Evolutionary conservation across 2,113 vertebrate genomes (phyloP).

Genomic region (Calyptommatus sinebrachiatus): DNA sequence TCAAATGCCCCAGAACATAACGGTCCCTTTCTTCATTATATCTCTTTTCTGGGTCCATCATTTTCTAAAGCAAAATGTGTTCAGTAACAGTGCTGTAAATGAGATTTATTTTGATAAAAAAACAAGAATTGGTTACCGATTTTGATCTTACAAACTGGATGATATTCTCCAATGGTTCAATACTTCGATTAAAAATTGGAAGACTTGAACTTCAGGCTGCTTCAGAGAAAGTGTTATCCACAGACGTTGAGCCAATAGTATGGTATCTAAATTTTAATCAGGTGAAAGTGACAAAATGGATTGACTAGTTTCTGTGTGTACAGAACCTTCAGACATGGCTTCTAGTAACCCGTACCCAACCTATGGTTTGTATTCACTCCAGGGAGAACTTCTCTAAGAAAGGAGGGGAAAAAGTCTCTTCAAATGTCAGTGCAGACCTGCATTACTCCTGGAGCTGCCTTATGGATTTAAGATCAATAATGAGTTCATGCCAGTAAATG

Average conservation of each 20-base stretch:
- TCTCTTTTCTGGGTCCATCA: not conserved
- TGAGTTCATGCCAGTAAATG: too few relatives aligned
- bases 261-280: not conserved
- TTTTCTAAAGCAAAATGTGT: not conserved
- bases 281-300: too few relatives aligned
- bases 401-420: too few relatives aligned
- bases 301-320: too few relatives aligned
- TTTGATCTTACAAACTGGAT: not conserved
- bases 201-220: not conserved
- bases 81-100: not conserved
- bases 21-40: not conserved
- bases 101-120: not conserved
- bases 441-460: too few relatives aligned
- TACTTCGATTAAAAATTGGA: not conserved
- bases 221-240: not conserved
- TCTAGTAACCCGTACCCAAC: too few relatives aligned
- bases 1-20: too few relatives aligned
- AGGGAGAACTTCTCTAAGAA: too few relatives aligned
- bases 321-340: too few relatives aligned
- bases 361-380: too few relatives aligned
- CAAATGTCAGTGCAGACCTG: too few relatives aligned
- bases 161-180: not conserved
- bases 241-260: not conserved
- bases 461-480: too few relatives aligned
- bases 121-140: not conserved